phyloP scores from a whole-genome alignment of 2,113 vertebrate genomes.

The Budorcas taxicolor region DNA sequence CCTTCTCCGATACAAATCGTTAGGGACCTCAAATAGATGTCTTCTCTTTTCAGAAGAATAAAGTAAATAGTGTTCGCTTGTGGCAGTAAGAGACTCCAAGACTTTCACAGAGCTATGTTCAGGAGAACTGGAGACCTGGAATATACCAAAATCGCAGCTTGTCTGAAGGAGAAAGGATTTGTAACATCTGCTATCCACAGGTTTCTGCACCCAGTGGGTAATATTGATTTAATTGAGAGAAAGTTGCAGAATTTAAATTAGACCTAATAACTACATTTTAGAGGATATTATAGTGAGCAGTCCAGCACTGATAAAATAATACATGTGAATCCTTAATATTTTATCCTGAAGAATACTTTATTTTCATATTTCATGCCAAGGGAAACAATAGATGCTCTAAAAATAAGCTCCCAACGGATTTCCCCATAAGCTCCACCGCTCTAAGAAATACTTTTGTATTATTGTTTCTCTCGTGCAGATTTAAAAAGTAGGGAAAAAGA shows the following conservation, averaged over 20 bases:
- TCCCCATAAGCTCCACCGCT: background rate
- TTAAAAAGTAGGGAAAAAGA: background rate
- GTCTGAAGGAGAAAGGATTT: background rate
- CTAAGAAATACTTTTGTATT: constrained; percentile 5
- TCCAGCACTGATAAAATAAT: background rate
- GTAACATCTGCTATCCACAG: background rate
- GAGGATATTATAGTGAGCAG: background rate
- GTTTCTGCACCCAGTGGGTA: background rate
- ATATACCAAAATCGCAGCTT: background rate
- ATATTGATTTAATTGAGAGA: background rate
- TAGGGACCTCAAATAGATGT: background rate
- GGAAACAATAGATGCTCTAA: background rate
- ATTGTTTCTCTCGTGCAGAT: background rate
- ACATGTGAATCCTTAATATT: background rate
- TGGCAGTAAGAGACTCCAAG: background rate
- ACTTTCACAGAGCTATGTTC: background rate
- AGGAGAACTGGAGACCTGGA: background rate
- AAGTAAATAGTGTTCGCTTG: background rate
- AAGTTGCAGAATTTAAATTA: constrained; percentile 45
- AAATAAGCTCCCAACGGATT: constrained; percentile 18
- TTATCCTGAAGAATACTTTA: background rate
- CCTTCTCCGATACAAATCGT: background rate
- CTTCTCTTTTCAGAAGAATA: background rate
- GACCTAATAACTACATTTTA: background rate
- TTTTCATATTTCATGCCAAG: constrained; percentile 9